phyloP scores from a whole-genome alignment of 2,888 invertebrate genomes.

The Deroplatys truncata region DNA sequence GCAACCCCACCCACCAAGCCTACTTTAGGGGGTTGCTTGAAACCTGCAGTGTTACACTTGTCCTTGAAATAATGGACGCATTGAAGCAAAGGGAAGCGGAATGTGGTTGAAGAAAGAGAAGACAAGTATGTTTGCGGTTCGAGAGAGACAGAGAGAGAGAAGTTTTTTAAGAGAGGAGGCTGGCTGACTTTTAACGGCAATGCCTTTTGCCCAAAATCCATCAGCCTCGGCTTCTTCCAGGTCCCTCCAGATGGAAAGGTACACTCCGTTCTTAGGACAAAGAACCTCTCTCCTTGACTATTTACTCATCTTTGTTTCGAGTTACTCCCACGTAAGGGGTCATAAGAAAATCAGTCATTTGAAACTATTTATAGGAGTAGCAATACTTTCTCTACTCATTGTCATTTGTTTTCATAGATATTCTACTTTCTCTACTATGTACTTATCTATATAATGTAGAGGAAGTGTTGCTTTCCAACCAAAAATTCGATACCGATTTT shows the following conservation, averaged over 20 bases:
- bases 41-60: background rate
- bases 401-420: no score
- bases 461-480: no score
- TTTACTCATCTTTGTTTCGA: no score
- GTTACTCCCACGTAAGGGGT: no score
- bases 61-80: slow-evolving; percentile 16
- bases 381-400: no score
- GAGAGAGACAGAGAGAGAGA: background rate
- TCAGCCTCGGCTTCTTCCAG: slow-evolving; percentile 1
- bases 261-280: background rate
- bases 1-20: background rate
- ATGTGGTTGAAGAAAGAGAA: background rate
- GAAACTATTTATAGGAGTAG: no score
- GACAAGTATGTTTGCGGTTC: slow-evolving; percentile 4
- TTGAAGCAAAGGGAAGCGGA: background rate
- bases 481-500: no score
- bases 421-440: no score
- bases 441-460: no score
- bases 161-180: background rate
- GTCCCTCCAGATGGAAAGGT: slow-evolving; percentile 9
- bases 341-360: no score
- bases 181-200: background rate
- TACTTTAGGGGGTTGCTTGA: background rate
- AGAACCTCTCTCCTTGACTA: background rate
- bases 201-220: slow-evolving; percentile 23